phyloP scores from a whole-genome alignment of 1,140 invertebrate species.

The Drosophila sulfurigaster region DNA sequence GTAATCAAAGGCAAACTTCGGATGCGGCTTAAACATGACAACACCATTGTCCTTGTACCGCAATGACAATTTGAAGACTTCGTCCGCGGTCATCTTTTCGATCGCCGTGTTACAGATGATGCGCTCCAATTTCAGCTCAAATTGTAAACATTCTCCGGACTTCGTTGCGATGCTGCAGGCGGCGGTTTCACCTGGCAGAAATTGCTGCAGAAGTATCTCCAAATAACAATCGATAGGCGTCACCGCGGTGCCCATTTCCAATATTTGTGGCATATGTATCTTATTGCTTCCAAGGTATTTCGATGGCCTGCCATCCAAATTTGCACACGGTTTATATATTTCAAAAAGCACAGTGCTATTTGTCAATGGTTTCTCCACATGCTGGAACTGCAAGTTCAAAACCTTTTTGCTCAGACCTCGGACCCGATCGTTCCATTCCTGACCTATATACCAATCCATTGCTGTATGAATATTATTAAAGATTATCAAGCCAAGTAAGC shows the following conservation, averaged over 20 bases:
- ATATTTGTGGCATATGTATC: conserved; percentile 32
- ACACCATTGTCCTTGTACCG: conserved; percentile 80
- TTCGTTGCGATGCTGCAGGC: conserved; percentile 68
- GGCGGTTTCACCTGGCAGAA: conserved; percentile 73
- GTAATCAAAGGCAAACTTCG: conserved; percentile 80
- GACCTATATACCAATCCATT: conserved; percentile 82
- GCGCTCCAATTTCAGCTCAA: conserved; percentile 58
- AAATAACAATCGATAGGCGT: conserved; percentile 78
- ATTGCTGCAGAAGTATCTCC: conserved; percentile 76
- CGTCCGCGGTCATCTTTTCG: conserved; percentile 59
- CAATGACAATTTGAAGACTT: conserved; percentile 63
- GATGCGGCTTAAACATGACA: conserved; percentile 77
- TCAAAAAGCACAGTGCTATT: conserved; percentile 60
- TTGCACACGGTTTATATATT: conserved; percentile 50
- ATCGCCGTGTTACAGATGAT: conserved; percentile 64
- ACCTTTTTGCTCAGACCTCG: conserved; percentile 74
- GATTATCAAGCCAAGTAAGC: too few species aligned
- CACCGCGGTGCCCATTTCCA: conserved; percentile 69
- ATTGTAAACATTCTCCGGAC: conserved; percentile 53
- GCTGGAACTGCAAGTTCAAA: conserved; percentile 48
- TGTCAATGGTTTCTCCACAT: conserved; percentile 62
- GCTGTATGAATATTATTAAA: neutral
- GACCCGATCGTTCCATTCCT: conserved; percentile 58
- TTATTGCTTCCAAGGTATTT: conserved; percentile 49
- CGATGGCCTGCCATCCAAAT: conserved; percentile 53